A percentile compares a stretch with the other conserved stretches of the same genome.
Evolutionary conservation across 2,797 vertebrate species (phyloP).

Genomic region (Poecile montanus): DNA sequence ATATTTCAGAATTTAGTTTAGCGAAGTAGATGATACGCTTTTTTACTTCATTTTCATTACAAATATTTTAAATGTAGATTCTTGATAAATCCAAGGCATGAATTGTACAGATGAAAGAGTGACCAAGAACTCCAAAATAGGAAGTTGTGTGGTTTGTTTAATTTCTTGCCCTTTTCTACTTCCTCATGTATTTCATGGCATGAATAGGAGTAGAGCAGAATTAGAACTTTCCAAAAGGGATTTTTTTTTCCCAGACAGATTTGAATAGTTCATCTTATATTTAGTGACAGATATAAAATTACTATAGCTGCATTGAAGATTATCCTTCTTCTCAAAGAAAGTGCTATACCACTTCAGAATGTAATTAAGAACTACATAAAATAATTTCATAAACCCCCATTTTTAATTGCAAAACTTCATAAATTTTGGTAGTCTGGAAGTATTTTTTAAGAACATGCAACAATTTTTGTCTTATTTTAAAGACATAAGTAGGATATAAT

Average conservation of each 20-base stretch:
- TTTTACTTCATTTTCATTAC: background rate
- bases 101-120: background rate
- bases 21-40: background rate
- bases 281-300: background rate
- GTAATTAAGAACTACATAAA: background rate
- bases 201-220: background rate
- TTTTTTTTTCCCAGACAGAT: background rate
- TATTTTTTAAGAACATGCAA: background rate
- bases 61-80: background rate
- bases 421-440: background rate
- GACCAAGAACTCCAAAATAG: background rate
- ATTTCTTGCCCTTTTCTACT: background rate
- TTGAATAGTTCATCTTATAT: background rate
- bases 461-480: background rate
- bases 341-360: background rate
- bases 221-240: background rate
- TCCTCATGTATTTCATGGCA: background rate
- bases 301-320: background rate
- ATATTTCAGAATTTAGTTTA: background rate
- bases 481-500: background rate
- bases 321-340: background rate
- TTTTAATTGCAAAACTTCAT: background rate
- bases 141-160: background rate
- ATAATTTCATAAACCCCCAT: accelerated
- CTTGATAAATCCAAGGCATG: background rate